Base-by-base conservation (phyloP, 2,797 vertebrate genomes). In the Helostoma temminkii region DNA sequence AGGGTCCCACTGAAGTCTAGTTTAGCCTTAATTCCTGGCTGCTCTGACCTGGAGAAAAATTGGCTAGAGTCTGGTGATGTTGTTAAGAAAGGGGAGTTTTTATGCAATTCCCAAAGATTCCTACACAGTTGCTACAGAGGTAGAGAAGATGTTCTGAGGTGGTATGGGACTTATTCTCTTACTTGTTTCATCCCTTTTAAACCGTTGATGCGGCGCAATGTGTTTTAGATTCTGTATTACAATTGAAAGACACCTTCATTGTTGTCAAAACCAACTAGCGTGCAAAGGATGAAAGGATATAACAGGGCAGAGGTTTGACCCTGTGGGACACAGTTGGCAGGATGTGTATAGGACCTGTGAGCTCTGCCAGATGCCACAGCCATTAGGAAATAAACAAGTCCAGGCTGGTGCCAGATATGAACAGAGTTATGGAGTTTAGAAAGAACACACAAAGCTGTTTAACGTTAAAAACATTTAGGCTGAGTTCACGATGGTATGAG, bases 251-350 rank as follows among this genome's bases (percentile, higher is more conserved):
- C 12, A 24, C 47, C 3, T 25, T 68, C 19, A 49, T 32, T 30
- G 26, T 41, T 52, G n/a, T n/a, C n/a, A n/a, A n/a, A n/a, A n/a
- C n/a, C n/a, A n/a, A n/a, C n/a, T n/a, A n/a, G n/a, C n/a, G n/a
- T n/a, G 32, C 63, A 52, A 71, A 45, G 58, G 50, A 61, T 57
- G 72, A 11, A 59, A 10, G 30, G 18, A 24, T 30, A 30, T 30
- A 30, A 8, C 3, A 30, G 28, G 28, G 28, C 28, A 30, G 28
- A 30, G 6, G 6, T 30, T 7, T 30, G 3, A 30, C 28, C 3
- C 6, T 50, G 9, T 1, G 10, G 52, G 69, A 58, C 14, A 3
- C 21, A 34, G 28, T 39, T 69, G 74, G 48, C 18, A 54, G 19
- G 5, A 58, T 61, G 39, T 45, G 37, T 49, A 9, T 18, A 34